Base-by-base conservation (phyloP, 53 echinoderm and acorn worm genomes). In the Temnopleurus reevesii region DNA sequence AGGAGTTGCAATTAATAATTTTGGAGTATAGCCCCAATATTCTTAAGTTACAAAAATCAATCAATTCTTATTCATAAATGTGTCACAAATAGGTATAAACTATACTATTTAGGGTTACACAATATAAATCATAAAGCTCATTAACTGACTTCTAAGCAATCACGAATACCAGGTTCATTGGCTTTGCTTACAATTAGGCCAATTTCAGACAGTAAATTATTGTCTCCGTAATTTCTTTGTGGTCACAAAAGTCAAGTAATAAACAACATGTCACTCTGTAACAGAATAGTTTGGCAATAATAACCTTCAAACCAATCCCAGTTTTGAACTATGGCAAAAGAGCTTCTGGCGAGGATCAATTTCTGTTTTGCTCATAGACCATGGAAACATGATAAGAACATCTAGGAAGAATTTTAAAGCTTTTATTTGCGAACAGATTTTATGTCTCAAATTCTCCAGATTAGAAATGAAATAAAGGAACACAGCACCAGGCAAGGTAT, bases 251-350 rank as follows among this genome's bases (percentile, higher is more conserved):
- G 41, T 21, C 36, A 4, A 71, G 19, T 41, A 43, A n/a, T 38
- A 23, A 71, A 71, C 41, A 43, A 71, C 41, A 71, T 38, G 41
- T 71, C 71, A 71, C 41, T n/a, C 41, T 71, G 71, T 41, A 41
- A 71, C 36, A 38, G 33, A 63, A 41, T 71, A 71, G 36, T 41
- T 38, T 5, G 36, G 71, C 2, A 7, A n/a, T 49, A 12, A 12
- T 38, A 71, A 71, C 41, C 36, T n/a, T 71, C n/a, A 36, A 21
- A 12, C 24, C 23, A 58, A n/a, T 41, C 19, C 71, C 36, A 19
- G 41, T 38, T 33, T 63, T 31, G 63, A 63, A 63, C 36, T 71
- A 36, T 71, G 71, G 71, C 71, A 71, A 71, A 71, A 38, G 71
- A 41, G 38, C 71, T 71, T 13, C 41, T 8, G 41, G 71, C 71